Evolutionary conservation across 2,888 invertebrate genomes (phyloP).

Genomic region (Ormyrus rosae): DNA sequence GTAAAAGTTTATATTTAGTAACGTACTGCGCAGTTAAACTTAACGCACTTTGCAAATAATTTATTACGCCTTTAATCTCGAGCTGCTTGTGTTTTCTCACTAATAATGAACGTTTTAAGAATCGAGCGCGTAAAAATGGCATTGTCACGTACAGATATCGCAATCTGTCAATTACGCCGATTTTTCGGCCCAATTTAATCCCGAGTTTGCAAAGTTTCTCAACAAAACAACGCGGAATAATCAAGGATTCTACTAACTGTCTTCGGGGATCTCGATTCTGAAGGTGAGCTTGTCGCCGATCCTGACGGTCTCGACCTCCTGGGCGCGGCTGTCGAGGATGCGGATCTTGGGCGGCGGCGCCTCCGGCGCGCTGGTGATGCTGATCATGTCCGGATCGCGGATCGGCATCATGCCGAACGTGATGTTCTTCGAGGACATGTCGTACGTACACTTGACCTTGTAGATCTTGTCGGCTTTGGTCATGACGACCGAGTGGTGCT

Average conservation of each 20-base stretch:
- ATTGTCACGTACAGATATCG: too few species aligned
- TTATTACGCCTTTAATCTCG: too few species aligned
- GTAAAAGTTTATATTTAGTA: conserved; percentile 5
- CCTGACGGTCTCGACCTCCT: conserved; percentile 95
- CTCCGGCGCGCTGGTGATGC: conserved; percentile 95
- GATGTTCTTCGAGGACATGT: conserved; percentile 97
- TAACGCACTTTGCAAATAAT: too few species aligned
- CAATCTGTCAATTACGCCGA: too few species aligned
- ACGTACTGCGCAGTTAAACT: too few species aligned
- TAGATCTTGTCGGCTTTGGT: conserved; percentile 97
- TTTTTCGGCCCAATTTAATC: too few species aligned
- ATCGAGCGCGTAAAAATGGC: too few species aligned
- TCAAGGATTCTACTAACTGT: conserved; percentile 82
- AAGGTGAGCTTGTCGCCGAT: conserved; percentile 96
- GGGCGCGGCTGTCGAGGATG: conserved; percentile 89
- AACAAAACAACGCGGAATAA: too few species aligned
- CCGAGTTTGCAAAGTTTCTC: too few species aligned
- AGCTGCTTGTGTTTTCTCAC: too few species aligned
- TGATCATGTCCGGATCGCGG: conserved; percentile 96
- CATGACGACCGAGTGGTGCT: conserved; percentile 97
- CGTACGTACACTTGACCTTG: conserved; percentile 97
- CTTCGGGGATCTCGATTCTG: conserved; percentile 97
- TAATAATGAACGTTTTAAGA: too few species aligned
- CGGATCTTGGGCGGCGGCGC: conserved; percentile 95
- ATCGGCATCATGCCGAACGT: conserved; percentile 99